Conservation (phyloP, 2,113 vertebrate genomes). For the Ursus arctos region DNA sequence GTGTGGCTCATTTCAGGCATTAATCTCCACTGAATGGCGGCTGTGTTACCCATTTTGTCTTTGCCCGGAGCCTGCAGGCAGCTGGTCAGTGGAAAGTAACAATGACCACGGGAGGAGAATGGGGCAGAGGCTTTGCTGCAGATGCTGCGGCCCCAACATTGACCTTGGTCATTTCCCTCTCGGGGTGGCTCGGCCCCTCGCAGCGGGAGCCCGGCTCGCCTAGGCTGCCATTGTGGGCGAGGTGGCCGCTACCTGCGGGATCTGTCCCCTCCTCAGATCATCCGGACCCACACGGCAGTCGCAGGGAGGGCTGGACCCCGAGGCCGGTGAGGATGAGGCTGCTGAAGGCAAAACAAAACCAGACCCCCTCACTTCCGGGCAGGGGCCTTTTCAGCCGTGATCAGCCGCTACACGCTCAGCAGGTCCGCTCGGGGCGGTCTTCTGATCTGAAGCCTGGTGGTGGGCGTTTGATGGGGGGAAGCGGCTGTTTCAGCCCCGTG, state of each 20-base stretch:
- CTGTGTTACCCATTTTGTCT: slow-evolving; percentile 87
- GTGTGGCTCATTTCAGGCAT: slow-evolving; percentile 88
- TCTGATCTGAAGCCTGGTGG: not conserved
- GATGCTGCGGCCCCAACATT: slow-evolving; percentile 63
- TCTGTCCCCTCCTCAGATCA: slow-evolving; percentile 66
- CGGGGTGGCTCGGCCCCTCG: slow-evolving; percentile 38
- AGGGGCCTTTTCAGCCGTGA: not conserved
- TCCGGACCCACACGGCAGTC: slow-evolving; percentile 55
- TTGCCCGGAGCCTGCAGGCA: slow-evolving; percentile 82
- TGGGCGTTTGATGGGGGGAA: not conserved
- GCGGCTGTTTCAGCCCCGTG: not conserved
- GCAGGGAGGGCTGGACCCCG: not conserved
- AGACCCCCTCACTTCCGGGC: slow-evolving; percentile 1
- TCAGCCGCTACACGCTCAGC: not conserved
- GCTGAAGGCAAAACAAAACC: slow-evolving; percentile 71
- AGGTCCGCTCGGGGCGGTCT: not conserved
- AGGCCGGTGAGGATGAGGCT: not conserved
- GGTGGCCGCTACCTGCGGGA: slow-evolving; percentile 75
- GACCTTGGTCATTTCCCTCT: slow-evolving; percentile 82
- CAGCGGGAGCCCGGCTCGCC: slow-evolving; percentile 71
- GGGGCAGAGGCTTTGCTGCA: slow-evolving; percentile 63
- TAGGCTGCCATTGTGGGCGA: not conserved
- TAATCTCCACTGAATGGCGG: slow-evolving; percentile 86
- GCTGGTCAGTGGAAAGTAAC: slow-evolving; percentile 88
- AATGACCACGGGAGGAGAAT: slow-evolving; percentile 78